phyloP scores from a whole-genome alignment of 2,113 vertebrate genomes.

The Clarias macrocephalus region DNA sequence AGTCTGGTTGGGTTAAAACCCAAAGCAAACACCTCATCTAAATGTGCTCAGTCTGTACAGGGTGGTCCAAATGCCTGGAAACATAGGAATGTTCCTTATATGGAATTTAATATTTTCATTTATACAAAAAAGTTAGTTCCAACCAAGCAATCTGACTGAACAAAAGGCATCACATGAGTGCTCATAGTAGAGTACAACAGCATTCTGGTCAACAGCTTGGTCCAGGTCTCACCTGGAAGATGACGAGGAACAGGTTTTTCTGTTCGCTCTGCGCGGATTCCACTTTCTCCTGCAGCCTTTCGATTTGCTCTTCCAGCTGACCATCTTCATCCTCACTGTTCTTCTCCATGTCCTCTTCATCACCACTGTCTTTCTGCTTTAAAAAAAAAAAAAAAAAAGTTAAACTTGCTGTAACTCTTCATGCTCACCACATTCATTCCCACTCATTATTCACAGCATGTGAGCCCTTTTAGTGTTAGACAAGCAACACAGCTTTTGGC shows the following conservation, averaged over 20 bases:
- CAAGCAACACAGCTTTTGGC: not conserved
- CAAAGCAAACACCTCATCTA: not conserved
- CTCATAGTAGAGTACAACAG: too few species aligned
- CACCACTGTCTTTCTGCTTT: conserved; percentile 83
- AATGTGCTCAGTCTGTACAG: not conserved
- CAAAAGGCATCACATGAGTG: too few species aligned
- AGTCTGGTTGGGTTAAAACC: not conserved
- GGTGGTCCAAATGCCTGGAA: too few species aligned
- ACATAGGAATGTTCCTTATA: too few species aligned
- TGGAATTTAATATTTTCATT: too few species aligned
- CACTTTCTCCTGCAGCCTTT: conserved; percentile 92
- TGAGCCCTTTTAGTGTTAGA: not conserved
- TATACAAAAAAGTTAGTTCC: too few species aligned
- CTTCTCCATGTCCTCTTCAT: conserved; percentile 87
- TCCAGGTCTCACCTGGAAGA: conserved; percentile 85
- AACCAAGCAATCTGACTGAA: too few species aligned
- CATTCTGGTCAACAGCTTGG: too few species aligned
- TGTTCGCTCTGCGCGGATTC: conserved; percentile 97
- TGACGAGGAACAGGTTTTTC: conserved; percentile 97
- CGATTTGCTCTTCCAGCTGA: conserved; percentile 93
- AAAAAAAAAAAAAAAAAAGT: conserved; percentile 14
- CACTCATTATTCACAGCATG: not conserved
- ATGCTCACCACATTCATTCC: not conserved
- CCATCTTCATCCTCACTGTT: conserved; percentile 91
- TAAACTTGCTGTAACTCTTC: not conserved